Conservation (phyloP, 2,888 invertebrate species). For the Phaedon cochleariae region DNA sequence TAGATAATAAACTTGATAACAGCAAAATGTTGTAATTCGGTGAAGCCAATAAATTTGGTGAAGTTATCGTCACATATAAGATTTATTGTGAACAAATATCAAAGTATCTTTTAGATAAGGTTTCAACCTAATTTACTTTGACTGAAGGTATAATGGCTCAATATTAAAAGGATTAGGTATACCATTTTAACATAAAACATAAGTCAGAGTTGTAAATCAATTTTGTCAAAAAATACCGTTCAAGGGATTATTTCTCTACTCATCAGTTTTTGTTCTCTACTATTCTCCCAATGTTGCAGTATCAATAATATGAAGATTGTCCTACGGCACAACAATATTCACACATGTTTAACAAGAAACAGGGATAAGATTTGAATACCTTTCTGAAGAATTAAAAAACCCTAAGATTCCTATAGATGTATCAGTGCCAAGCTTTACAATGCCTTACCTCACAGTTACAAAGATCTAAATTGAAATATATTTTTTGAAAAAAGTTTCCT, state of each 20-base stretch:
- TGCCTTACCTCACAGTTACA: too few species aligned
- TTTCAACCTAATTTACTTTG: not conserved
- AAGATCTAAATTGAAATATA: too few species aligned
- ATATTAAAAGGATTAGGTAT: not conserved
- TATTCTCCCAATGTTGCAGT: too few species aligned
- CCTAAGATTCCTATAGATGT: too few species aligned
- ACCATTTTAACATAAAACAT: not conserved
- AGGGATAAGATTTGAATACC: too few species aligned
- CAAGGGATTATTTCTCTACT: conserved; percentile 17
- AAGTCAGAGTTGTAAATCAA: conserved; percentile 36
- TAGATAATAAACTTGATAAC: not conserved
- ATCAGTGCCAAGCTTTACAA: too few species aligned
- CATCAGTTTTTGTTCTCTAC: not conserved
- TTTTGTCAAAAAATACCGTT: conserved; percentile 40
- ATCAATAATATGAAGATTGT: too few species aligned
- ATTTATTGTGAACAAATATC: conserved; percentile 28
- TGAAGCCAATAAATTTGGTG: conserved; percentile 16
- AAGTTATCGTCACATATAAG: conserved; percentile 27
- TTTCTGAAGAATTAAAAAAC: too few species aligned
- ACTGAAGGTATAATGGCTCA: not conserved
- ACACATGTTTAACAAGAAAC: too few species aligned
- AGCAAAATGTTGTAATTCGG: conserved; percentile 7
- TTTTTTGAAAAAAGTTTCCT: too few species aligned
- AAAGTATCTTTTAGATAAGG: conserved; percentile 8
- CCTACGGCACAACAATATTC: too few species aligned